A percentile compares a stretch with the other conserved stretches of the same genome.
These are phyloP conservation scores for Onychomys leucogaster DNA, from an alignment of 2,797 vertebrate genomes.

Conservation along the genomic window DNA sequence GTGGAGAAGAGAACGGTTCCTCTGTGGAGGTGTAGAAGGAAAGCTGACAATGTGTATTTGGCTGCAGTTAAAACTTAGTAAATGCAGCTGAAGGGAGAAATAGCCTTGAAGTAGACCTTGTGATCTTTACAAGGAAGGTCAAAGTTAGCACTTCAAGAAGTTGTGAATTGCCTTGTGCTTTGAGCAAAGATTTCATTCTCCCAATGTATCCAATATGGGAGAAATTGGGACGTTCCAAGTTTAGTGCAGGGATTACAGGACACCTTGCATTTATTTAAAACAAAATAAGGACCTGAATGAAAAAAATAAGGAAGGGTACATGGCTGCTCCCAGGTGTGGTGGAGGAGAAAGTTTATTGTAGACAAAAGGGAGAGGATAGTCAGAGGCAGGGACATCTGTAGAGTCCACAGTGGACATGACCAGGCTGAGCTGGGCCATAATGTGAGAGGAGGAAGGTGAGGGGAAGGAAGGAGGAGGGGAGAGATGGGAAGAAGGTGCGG, in stretches of 20 bases:
- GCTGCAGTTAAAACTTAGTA: background rate
- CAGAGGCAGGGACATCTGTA: too few species aligned
- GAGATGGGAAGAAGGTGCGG: background rate
- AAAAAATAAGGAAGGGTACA: too few species aligned
- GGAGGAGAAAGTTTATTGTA: too few species aligned
- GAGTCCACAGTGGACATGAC: too few species aligned
- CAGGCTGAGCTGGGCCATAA: too few species aligned
- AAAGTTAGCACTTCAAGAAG: background rate
- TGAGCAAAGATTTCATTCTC: background rate
- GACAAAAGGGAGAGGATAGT: too few species aligned
- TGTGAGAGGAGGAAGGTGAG: too few species aligned
- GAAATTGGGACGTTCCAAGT: background rate
- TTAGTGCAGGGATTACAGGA: background rate
- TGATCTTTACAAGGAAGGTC: background rate
- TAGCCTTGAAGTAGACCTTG: background rate
- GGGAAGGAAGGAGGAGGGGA: too few species aligned
- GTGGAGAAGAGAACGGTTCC: background rate
- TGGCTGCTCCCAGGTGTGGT: too few species aligned
- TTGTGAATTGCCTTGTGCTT: background rate
- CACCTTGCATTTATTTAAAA: background rate
- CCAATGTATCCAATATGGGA: background rate
- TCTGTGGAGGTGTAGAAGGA: rapidly evolving
- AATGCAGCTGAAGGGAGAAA: background rate
- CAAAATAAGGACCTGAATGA: too few species aligned
- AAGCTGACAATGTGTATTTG: background rate